Base-by-base conservation (phyloP, 2,888 invertebrate genomes). In the Cryptus armator region DNA sequence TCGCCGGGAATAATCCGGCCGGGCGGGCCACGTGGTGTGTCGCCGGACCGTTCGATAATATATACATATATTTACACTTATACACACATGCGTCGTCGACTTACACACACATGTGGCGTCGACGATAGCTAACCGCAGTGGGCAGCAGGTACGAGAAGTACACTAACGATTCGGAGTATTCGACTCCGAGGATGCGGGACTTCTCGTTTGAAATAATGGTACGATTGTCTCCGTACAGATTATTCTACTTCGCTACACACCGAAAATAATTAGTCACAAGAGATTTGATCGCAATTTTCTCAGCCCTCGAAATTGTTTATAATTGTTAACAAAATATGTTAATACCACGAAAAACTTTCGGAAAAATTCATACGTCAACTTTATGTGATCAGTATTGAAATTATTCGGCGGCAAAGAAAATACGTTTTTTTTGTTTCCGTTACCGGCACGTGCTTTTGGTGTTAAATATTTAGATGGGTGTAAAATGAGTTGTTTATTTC, bases 1-100 rank as follows among this genome's bases (percentile, higher is more conserved):
- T 86, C 79, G 79, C 66, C 74, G 29, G 43, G 72, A 80, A 71
- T 78, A 81, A 81, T 85, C 78, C 72, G 81, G 53, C 7, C 76
- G 48, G 53, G 78, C 44, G n/a, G 75, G 46, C 59, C 66, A 37
- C 59, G 29, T 48, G 66, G 43, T 64, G 62, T 56, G 29, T 62
- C 77, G 68, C 24, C 46, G 76, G 46, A 77, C 48, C 76, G 56
- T n/a, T 12, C n/a, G 12, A 46, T 7, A 16, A 70, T n/a, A n/a
- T 64, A 48, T 24, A n/a, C 14, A 14, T 44, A 37, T 53, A 24
- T 62, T 12, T 19, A 10, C 59, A 29, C 74, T 37, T 32, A 29
- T 14, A 62, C 59, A 56, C 56, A n/a, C 24, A 46, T 7, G 29
- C 29, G n/a, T 72, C 44, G 72, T 59, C 59, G 72, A 29, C 59